Base-by-base conservation (phyloP, 2,797 vertebrate genomes). In the Jordanella pulchra region DNA sequence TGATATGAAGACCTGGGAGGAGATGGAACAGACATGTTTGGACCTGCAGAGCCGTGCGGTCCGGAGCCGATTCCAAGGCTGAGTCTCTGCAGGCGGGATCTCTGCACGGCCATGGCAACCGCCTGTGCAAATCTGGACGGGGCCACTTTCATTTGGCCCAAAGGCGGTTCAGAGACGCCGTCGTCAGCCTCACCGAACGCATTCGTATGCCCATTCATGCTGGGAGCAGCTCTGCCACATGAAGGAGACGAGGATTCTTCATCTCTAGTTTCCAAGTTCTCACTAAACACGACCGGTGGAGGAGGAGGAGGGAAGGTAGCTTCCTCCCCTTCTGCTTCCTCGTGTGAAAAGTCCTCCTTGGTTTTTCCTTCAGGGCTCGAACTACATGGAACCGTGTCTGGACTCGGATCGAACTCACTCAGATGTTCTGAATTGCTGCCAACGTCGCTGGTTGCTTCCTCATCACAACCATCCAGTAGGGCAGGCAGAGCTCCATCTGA, bases 81-180 rank as follows among this genome's bases (percentile, higher is more conserved):
- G 32, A 92, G 91, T 0, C 93, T 94, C 1, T 95, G 95, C 0
- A 70, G 79, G 7, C 71, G 86, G 51, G 95, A 94, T 71, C 94
- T 94, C 88, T 93, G 97, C 77, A 97, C 94, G 0, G 95, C 95
- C 1, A 91, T 80, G 3, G 95, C 95, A 58, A 98, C 97, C 0
- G 97, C 96, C 47, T 97, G 94, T 30, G 97, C 95, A 76, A 98
- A 98, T 1, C 95, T 94, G 2, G 96, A 97, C 0, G 95, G 92
- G 25, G 87, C 87, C 0, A 87, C 80, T 60, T 85, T 90, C 0
- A 70, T 83, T 47, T 28, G 55, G 28, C 32, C 76, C 54, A 1
- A 60, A 0, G 95, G 91, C 73, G 17, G 11, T 0, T 48, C 47
- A 2, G 64, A 35, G 17, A 28, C 7, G 2, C 21, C 9, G 9